These are phyloP conservation scores for Whitmania pigra DNA, from an alignment of 1,140 invertebrate species.

Conservation along the genomic window DNA sequence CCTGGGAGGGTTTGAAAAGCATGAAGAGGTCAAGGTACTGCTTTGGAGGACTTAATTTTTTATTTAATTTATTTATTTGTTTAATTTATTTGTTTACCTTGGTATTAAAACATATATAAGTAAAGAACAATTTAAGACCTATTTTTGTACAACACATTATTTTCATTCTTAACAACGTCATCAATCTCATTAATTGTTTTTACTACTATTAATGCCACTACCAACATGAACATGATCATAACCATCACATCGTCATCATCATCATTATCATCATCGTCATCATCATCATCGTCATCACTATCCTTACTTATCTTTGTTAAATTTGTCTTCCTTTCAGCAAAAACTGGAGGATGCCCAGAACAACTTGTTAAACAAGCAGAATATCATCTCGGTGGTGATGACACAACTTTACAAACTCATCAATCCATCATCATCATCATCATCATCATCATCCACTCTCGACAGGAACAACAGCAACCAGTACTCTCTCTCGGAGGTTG, in stretches of 20 bases:
- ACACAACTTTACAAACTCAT: slow-evolving; percentile 37
- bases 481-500: too few species aligned
- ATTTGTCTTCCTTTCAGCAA: slow-evolving; percentile 30
- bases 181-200: background rate
- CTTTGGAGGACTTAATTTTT: too few species aligned
- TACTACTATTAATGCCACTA: background rate
- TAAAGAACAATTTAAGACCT: too few species aligned
- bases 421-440: background rate
- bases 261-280: background rate
- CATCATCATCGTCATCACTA: background rate
- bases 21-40: too few species aligned
- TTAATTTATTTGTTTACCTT: too few species aligned
- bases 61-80: too few species aligned
- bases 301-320: background rate
- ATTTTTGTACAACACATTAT: too few species aligned
- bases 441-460: background rate
- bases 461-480: background rate
- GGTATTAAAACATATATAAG: too few species aligned
- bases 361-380: slow-evolving; percentile 34
- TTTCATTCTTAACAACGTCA: background rate
- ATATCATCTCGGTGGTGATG: slow-evolving; percentile 47
- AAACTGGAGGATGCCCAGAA: slow-evolving; percentile 50
- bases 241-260: background rate
- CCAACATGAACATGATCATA: background rate
- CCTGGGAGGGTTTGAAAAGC: too few species aligned